A percentile compares a stretch with the other conserved stretches of the same genome.
Conservation (phyloP, 2,888 invertebrate genomes). For the Hylaea fasciaria region DNA sequence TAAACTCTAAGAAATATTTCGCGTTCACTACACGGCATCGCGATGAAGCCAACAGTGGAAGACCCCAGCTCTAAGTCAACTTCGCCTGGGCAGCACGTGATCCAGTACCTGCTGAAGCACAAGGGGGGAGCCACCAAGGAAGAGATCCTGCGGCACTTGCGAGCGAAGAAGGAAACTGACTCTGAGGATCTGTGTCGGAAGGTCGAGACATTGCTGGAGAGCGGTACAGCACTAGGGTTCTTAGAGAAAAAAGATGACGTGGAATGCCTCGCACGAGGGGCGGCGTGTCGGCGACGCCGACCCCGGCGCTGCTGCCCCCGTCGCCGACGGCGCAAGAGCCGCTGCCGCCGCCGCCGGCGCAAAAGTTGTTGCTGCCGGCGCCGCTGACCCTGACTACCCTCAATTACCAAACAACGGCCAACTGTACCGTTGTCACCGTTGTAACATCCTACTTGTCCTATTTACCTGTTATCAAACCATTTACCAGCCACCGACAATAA, state of each 20-base stretch:
- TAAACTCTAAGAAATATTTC: too few relatives aligned
- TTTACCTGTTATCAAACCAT: too few relatives aligned
- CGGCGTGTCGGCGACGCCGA: not conserved
- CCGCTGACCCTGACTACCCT: not conserved
- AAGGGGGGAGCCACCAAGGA: conserved; percentile 53
- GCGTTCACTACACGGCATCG: too few relatives aligned
- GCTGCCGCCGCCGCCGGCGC: conserved; percentile 28
- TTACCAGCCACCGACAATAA: too few relatives aligned
- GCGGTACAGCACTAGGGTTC: conserved; percentile 59
- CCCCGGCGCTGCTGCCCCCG: too few relatives aligned
- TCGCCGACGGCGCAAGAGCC: conserved; percentile 3
- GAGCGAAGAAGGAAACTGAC: conserved; percentile 36
- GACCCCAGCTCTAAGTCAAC: conserved; percentile 22
- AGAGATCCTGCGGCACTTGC: conserved; percentile 55
- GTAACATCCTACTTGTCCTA: too few relatives aligned
- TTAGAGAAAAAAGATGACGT: too few relatives aligned
- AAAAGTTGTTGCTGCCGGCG: conserved; percentile 14
- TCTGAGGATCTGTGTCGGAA: conserved; percentile 44
- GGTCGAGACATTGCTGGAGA: conserved; percentile 53
- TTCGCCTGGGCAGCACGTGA: conserved; percentile 39
- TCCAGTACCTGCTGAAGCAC: conserved; percentile 52
- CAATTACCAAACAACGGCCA: too few relatives aligned
- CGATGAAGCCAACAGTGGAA: too few relatives aligned
- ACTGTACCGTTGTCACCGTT: too few relatives aligned
- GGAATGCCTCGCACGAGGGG: too few relatives aligned